Conservation (phyloP, 2,888 invertebrate species). For the Mechanitis messenoides region DNA sequence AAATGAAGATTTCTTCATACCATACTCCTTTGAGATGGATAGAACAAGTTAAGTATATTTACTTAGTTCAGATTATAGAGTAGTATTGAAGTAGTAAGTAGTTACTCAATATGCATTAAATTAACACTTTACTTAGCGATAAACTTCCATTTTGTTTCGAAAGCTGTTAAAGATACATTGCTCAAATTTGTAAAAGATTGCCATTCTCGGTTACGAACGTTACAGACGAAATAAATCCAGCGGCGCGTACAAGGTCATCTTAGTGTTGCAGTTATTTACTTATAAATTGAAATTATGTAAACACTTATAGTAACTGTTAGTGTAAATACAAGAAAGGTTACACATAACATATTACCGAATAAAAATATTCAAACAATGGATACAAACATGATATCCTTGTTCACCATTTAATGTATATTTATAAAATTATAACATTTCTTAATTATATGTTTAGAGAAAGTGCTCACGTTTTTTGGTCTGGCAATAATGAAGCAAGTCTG, state of each 20-base stretch:
- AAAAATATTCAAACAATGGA: no score
- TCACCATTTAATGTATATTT: not conserved
- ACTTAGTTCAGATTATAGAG: not conserved
- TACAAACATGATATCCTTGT: no score
- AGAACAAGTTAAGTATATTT: not conserved
- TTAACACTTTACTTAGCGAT: not conserved
- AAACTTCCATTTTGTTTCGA: constrained; percentile 15
- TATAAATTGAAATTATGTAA: constrained; percentile 8
- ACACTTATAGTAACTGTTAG: not conserved
- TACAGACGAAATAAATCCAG: constrained; percentile 20
- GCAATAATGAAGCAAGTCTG: constrained; percentile 18
- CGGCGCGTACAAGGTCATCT: constrained; percentile 20
- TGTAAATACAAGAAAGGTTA: no score
- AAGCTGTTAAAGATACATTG: constrained; percentile 20
- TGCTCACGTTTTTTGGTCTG: constrained; percentile 17
- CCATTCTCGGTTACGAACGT: constrained; percentile 16
- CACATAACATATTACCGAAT: no score
- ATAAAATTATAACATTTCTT: constrained; percentile 4
- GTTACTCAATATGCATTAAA: not conserved
- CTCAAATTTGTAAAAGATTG: constrained; percentile 19
- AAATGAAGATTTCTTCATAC: not conserved
- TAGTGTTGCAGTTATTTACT: constrained; percentile 16
- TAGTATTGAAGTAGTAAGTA: not conserved
- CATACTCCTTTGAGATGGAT: not conserved
- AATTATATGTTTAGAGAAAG: constrained; percentile 5